Evolutionary conservation across 2,888 invertebrate species (phyloP), one percentile per base, ranked within the genome.

Genomic region (Drosophila peninsularis): DNA sequence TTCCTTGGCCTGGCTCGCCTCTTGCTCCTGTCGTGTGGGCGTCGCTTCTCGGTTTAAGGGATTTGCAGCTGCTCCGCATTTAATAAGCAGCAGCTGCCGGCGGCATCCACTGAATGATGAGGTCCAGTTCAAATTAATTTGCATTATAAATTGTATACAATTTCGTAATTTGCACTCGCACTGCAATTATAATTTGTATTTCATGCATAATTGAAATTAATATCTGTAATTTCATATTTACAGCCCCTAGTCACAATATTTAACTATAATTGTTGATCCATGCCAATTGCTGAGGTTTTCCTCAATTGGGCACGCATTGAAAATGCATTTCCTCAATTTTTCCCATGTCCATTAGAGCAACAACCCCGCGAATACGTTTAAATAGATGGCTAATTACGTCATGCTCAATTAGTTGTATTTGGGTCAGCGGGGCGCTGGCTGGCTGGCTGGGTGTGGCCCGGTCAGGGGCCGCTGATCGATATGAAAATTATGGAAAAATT

Each of bases 381-480:
- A 66, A 66, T 80, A 73, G 75, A 65, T 75, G 82, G 77, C 89
- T 85, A 87, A 85, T 85, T 89, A 89, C 88, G 85, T 87, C 85
- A 85, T 62, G 89, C 73, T 67, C 89, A 85, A 89, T 85, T 85
- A 87, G 85, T 71, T 66, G 68, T 75, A 81, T 87, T 84, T 83
- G 75, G 84, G 89, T 88, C 88, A 78, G 77, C 54, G 62, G 78
- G 44, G 69, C 67, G 21, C 60, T 19, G 34, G 52, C 68, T 86
- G 75, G 72, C 80, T 62, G 78, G 61, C 27, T 41, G 17, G 27
- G 11, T 24, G 5, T 5, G 39, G 30, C 17, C 30, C 52, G 55
- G 57, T 58, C 64, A 71, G 63, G 64, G 24, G 24, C n/a, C 37
- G 44, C 41, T 76, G 78, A 80, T 70, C 74, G 66, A 77, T 73